Conservation (phyloP, 2,113 vertebrate genomes). For the Thinocorus orbignyianus region DNA sequence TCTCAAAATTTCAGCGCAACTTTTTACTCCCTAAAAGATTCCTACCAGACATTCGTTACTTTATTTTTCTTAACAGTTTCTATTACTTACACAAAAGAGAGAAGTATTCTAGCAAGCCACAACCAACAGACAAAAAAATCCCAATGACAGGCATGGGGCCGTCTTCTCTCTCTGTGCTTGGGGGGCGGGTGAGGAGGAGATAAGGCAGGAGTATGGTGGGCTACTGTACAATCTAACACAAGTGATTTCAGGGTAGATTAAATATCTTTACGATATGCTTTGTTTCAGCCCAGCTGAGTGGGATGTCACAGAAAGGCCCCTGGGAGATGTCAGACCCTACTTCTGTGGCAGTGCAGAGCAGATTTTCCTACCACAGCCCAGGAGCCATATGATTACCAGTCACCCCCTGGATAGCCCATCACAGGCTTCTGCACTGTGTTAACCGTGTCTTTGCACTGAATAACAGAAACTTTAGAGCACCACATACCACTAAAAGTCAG, state of each 20-base stretch:
- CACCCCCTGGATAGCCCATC: too few species aligned
- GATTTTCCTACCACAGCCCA: neutral
- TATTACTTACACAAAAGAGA: neutral
- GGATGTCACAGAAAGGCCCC: fast-evolving
- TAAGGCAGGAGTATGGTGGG: neutral
- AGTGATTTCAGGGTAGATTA: neutral
- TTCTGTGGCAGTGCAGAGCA: neutral
- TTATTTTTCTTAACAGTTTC: neutral
- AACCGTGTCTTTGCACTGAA: neutral
- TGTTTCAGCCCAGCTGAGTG: neutral
- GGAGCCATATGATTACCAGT: fast-evolving
- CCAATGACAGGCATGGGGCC: fast-evolving
- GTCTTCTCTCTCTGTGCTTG: neutral
- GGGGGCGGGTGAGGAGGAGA: neutral
- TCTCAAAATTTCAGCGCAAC: neutral
- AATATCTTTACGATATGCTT: neutral
- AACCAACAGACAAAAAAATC: neutral
- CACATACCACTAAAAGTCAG: neutral
- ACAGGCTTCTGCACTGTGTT: fast-evolving
- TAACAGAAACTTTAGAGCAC: neutral
- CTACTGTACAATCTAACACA: neutral
- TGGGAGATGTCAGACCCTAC: fast-evolving
- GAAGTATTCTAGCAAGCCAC: neutral
- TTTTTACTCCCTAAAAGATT: neutral
- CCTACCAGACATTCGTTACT: neutral